Evolutionary conservation across 2,888 invertebrate species (phyloP), one percentile per base, ranked within the genome.

Genomic region (Microdon myrmicae): DNA sequence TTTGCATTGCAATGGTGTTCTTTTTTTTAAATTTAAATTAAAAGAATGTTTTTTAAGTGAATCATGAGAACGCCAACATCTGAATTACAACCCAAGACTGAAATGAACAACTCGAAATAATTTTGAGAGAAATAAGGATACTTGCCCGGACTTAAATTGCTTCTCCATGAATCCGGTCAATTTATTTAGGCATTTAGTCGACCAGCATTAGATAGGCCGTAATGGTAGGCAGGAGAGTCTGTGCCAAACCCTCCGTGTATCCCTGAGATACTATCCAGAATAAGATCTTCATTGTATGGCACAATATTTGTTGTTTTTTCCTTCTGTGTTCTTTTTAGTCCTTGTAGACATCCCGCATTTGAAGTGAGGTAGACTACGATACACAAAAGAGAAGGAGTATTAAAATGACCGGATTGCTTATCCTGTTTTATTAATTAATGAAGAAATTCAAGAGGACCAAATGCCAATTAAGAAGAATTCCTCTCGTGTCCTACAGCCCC

Each of bases 371-470:
- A n/a, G n/a, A n/a, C n/a, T n/a, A n/a, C n/a, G n/a, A n/a, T n/a
- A n/a, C n/a, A n/a, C n/a, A n/a, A n/a, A n/a, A n/a, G n/a, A n/a
- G n/a, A n/a, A n/a, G n/a, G n/a, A n/a, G n/a, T n/a, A n/a, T n/a
- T n/a, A n/a, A n/a, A n/a, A n/a, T n/a, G n/a, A n/a, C n/a, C n/a
- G 47, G 58, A 37, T 47, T 58, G 51, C 32, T 58, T 64, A 61
- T 55, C 61, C 61, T 49, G 61, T 61, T 61, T 55, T 55, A 64
- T 64, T 64, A 58, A 64, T 64, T 64, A 64, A 64, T 64, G 64
- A 64, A 64, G 64, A 64, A 58, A 64, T 47, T 53, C 51, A 32
- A 64, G 58, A 64, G 45, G 43, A 28, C 39, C 45, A n/a, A 47
- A 45, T 58, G 56, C 64, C 64, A 64, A 64, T 64, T 64, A 64